Conservation (phyloP, 2,113 vertebrate species). For the Prunella himalayana region DNA sequence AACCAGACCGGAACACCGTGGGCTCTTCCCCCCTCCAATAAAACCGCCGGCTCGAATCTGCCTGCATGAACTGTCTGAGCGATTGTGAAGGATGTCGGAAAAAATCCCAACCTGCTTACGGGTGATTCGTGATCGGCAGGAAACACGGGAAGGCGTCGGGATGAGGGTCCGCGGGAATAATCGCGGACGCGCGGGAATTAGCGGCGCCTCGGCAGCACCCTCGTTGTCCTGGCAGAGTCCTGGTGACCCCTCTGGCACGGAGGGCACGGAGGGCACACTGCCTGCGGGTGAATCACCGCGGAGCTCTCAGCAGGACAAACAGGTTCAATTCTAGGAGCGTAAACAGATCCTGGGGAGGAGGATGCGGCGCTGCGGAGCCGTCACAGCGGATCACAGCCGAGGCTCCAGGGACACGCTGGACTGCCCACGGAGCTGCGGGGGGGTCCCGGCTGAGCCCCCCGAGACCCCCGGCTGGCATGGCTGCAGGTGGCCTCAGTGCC, state of each 20-base stretch:
- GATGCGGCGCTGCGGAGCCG: not conserved
- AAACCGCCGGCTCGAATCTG: not conserved
- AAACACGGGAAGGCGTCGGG: accelerated
- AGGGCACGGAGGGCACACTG: not conserved
- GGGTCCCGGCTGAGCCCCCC: not conserved
- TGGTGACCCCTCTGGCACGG: not conserved
- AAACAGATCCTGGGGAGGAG: not conserved
- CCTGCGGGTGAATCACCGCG: accelerated
- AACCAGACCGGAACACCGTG: not conserved
- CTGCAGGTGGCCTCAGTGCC: not conserved
- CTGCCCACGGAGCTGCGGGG: accelerated
- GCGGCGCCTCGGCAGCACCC: not conserved
- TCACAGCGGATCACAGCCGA: accelerated
- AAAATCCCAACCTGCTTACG: not conserved
- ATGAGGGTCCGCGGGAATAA: not conserved
- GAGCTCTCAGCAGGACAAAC: not conserved
- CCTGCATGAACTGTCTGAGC: not conserved
- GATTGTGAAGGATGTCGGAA: not conserved
- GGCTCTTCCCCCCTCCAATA: not conserved
- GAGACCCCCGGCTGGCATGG: accelerated
- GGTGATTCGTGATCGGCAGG: not conserved
- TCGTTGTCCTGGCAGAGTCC: accelerated
- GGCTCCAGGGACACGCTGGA: accelerated
- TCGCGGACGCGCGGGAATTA: not conserved
- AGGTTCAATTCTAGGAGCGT: not conserved